These are phyloP conservation scores for Melinaea menophilus DNA, from an alignment of 2,888 invertebrate genomes.

Conservation along the genomic window DNA sequence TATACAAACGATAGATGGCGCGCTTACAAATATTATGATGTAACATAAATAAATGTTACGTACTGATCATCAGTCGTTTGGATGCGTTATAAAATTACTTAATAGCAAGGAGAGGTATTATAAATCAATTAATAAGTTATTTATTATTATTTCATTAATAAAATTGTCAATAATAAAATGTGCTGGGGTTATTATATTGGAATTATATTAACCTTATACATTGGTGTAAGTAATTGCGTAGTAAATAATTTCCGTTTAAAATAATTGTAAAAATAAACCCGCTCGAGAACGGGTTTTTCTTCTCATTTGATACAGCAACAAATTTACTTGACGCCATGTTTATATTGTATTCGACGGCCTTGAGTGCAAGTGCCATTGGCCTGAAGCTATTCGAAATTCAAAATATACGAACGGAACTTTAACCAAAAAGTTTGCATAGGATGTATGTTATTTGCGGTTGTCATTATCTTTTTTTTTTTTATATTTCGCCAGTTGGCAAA, in stretches of 20 bases:
- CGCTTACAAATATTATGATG: no score
- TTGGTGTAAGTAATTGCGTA: no score
- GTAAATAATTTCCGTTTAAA: conserved; percentile 36
- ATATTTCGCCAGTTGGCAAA: conserved; percentile 51
- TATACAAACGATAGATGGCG: no score
- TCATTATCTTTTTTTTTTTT: conserved; percentile 24
- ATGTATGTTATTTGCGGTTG: conserved; percentile 27
- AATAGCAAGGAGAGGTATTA: no score
- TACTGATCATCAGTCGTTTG: no score
- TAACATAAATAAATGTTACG: no score
- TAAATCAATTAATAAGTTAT: no score
- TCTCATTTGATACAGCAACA: conserved; percentile 36
- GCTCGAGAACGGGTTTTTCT: conserved; percentile 42
- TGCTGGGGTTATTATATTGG: no score
- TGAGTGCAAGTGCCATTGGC: conserved; percentile 55
- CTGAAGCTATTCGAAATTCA: conserved; percentile 39
- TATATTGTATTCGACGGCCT: conserved; percentile 52
- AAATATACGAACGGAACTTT: conserved; percentile 18
- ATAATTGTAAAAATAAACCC: conserved; percentile 48
- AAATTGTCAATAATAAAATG: no score
- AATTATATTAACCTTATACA: no score
- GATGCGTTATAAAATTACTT: no score
- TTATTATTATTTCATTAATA: no score
- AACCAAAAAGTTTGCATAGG: conserved; percentile 22
- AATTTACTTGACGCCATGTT: conserved; percentile 45